phyloP scores from a whole-genome alignment of 2,113 vertebrate genomes.

The Grallaria varia region DNA sequence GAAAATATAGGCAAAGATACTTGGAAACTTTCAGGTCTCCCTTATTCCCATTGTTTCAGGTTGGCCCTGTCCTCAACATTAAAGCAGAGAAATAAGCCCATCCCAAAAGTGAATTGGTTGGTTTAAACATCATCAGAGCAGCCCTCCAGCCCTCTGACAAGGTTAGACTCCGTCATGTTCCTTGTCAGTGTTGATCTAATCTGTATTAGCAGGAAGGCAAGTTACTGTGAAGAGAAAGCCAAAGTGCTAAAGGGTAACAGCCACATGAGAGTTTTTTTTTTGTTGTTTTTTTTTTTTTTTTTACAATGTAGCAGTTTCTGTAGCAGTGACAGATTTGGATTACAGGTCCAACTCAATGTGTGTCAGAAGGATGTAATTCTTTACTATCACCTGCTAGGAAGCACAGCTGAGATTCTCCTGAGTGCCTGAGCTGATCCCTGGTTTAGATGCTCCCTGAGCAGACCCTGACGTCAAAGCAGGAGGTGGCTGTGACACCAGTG shows the following conservation, averaged over 20 bases:
- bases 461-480: background rate
- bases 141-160: background rate
- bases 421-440: background rate
- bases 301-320: background rate
- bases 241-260: constrained; percentile 7
- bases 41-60: background rate
- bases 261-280: background rate
- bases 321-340: background rate
- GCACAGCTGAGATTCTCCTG: background rate
- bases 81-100: background rate
- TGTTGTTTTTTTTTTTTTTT: no score
- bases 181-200: constrained; percentile 13
- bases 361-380: background rate
- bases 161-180: background rate
- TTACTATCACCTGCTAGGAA: background rate
- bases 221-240: background rate
- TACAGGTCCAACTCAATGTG: background rate
- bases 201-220: background rate
- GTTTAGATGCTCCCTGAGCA: background rate
- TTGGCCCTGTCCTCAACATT: background rate
- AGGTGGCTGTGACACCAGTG: background rate
- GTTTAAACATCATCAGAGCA: background rate
- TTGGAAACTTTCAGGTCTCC: background rate
- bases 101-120: background rate
- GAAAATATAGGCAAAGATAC: background rate